Percentiles rank a stretch among this genome's conserved stretches.
These are phyloP conservation scores for Nesometra sesokonis DNA, from an alignment of 35 echinoderm and acorn worm genomes.

Conservation along the genomic window DNA sequence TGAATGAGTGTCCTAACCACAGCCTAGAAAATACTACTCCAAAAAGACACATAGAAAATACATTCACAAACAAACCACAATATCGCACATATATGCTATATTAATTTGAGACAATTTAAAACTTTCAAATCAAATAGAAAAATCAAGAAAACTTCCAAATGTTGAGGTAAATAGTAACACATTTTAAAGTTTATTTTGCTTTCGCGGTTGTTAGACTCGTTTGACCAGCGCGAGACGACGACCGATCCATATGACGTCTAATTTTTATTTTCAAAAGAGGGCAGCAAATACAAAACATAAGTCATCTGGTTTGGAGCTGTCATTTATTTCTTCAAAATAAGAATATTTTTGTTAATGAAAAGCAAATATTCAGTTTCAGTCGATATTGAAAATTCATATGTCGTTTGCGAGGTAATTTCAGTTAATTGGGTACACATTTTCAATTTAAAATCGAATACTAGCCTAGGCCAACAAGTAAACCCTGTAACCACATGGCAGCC, in stretches of 20 bases:
- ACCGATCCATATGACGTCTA: no score
- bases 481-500: no score
- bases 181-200: not conserved
- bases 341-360: no score
- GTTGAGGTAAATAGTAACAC: not conserved
- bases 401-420: no score
- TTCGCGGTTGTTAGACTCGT: not conserved
- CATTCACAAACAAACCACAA: not conserved
- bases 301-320: no score
- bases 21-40: not conserved
- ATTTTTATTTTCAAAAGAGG: not conserved
- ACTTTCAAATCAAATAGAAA: not conserved
- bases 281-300: not conserved
- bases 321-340: no score
- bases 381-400: no score
- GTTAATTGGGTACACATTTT: no score
- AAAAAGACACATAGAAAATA: not conserved
- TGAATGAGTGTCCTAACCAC: not conserved
- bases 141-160: not conserved
- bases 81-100: not conserved
- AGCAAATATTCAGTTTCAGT: no score
- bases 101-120: no score
- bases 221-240: not conserved
- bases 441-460: no score
- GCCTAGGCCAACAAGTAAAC: no score